These are phyloP conservation scores for Palythoa grandiflora DNA, from an alignment of 92 coral and sea anemone genomes.

Conservation along the genomic window DNA sequence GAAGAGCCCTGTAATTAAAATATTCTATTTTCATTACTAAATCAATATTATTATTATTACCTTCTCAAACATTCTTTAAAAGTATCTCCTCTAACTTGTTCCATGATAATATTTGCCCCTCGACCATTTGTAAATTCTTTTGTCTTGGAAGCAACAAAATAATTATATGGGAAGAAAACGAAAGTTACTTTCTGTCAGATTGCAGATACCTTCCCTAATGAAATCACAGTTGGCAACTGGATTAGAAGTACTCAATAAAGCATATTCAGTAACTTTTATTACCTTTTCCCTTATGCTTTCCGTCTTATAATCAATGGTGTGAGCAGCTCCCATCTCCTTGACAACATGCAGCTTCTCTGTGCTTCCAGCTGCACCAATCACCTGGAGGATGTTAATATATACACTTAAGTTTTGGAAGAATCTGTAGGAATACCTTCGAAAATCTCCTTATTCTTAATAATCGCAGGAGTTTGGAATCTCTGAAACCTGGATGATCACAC, in stretches of 20 bases:
- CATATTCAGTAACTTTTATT: not conserved
- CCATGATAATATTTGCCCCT: slow-evolving; percentile 92
- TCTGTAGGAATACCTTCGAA: not conserved
- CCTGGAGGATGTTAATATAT: not conserved
- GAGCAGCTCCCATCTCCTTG: slow-evolving; percentile 15
- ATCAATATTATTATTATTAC: slow-evolving; percentile 35
- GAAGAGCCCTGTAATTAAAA: not conserved
- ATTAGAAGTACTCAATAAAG: too few relatives aligned
- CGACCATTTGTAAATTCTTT: slow-evolving; percentile 87
- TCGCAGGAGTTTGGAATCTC: too few relatives aligned
- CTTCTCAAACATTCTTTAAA: slow-evolving; percentile 87
- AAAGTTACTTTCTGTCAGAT: too few relatives aligned
- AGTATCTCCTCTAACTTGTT: slow-evolving; percentile 92
- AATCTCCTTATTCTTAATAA: too few relatives aligned
- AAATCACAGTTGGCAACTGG: not conserved
- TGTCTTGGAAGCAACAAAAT: slow-evolving; percentile 44
- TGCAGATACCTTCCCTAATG: too few relatives aligned
- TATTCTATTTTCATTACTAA: not conserved
- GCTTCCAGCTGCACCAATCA: slow-evolving; percentile 33
- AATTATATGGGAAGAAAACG: too few relatives aligned
- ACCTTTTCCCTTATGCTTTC: slow-evolving; percentile 93
- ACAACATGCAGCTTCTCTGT: slow-evolving; percentile 24
- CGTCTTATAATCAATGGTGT: slow-evolving; percentile 33
- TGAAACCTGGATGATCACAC: not conserved
- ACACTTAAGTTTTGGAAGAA: not conserved